These are phyloP conservation scores for Eidolon dupreanum DNA, from an alignment of 2,797 vertebrate species.

Conservation along the genomic window DNA sequence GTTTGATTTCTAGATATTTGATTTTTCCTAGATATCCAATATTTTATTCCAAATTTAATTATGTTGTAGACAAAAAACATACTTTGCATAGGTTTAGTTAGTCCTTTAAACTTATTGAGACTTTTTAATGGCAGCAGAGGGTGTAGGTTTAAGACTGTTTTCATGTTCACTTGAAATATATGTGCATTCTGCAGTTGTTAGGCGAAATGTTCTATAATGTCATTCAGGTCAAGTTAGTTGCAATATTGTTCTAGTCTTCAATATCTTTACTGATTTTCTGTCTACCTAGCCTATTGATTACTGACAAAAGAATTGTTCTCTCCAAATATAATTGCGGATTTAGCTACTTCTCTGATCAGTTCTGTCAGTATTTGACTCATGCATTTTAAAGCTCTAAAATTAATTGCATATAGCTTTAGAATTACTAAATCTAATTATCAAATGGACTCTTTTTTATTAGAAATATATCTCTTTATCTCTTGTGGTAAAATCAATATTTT, in stretches of 20 bases:
- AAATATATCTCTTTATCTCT: background rate
- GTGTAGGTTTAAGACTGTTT: background rate
- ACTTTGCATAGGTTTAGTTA: background rate
- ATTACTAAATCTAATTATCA: background rate
- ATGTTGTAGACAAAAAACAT: background rate
- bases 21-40: background rate
- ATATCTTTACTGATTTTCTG: background rate
- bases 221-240: background rate
- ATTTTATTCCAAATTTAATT: background rate
- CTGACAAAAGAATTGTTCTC: background rate
- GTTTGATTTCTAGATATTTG: background rate
- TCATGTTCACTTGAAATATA: background rate
- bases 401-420: background rate
- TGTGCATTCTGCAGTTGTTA: background rate
- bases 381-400: background rate
- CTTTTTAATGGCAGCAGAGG: background rate
- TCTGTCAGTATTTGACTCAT: background rate
- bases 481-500: background rate
- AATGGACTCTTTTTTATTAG: background rate
- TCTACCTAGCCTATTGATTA: background rate
- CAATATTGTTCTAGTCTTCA: background rate
- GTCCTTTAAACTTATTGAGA: background rate
- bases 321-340: background rate
- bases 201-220: background rate
- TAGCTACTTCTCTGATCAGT: background rate